Evolutionary conservation across 1,140 invertebrate species (phyloP).

Genomic region (Meteorus sp.): DNA sequence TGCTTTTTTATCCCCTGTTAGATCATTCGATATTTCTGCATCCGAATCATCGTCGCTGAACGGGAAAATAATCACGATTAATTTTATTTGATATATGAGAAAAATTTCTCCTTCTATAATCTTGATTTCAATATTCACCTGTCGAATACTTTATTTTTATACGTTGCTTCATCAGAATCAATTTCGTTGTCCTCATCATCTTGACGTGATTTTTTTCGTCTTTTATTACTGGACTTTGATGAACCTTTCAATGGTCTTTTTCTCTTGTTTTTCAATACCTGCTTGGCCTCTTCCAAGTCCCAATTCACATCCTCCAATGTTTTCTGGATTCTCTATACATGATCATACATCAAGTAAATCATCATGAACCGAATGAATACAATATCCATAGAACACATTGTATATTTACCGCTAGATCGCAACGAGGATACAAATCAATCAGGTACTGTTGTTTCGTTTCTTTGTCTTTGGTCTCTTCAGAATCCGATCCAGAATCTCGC

Average conservation of each 20-base stretch:
- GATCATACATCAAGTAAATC: too few relatives aligned
- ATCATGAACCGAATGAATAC: neutral
- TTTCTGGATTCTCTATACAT: constrained; percentile 39
- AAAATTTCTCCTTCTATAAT: neutral
- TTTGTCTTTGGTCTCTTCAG: constrained; percentile 38
- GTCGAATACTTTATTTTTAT: constrained; percentile 51
- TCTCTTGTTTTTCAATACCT: constrained; percentile 26
- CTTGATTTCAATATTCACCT: constrained; percentile 36
- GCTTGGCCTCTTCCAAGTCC: constrained; percentile 44
- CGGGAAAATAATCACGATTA: too few relatives aligned
- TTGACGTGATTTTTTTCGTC: constrained; percentile 38
- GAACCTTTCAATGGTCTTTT: constrained; percentile 35
- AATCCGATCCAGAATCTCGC: constrained; percentile 26
- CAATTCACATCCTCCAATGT: constrained; percentile 40
- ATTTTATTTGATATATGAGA: neutral
- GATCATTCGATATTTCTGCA: constrained; percentile 68
- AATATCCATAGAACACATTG: neutral
- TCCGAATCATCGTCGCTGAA: constrained; percentile 73
- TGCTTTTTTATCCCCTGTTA: constrained; percentile 69
- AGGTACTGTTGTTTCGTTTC: constrained; percentile 46
- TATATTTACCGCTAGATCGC: constrained; percentile 35
- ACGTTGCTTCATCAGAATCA: constrained; percentile 50
- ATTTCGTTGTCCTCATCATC: constrained; percentile 45
- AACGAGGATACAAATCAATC: constrained; percentile 41
- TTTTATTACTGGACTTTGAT: constrained; percentile 35